Conservation (phyloP, 2,797 vertebrate genomes). For the Enteromius thamalakanensis region DNA sequence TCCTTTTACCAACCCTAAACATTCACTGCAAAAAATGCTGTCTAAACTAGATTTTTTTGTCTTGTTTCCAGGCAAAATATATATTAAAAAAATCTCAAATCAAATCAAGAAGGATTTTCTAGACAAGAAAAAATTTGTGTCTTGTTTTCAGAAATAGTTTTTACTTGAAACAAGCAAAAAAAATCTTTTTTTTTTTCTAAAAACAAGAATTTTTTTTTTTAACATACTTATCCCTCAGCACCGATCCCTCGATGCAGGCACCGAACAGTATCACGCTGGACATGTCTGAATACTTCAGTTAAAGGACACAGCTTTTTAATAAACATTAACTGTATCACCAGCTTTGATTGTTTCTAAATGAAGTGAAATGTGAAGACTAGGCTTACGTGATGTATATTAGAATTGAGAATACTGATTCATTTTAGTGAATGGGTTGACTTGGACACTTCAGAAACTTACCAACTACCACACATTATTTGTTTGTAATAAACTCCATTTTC, state of each 20-base stretch:
- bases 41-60: too few relatives aligned
- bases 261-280: conserved; percentile 89
- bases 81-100: too few relatives aligned
- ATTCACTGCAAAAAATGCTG: too few relatives aligned
- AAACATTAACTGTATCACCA: neutral
- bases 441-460: neutral
- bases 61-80: too few relatives aligned
- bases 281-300: conserved; percentile 82
- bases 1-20: neutral
- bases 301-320: conserved; percentile 60
- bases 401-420: neutral
- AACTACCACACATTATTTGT: neutral
- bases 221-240: conserved; percentile 91
- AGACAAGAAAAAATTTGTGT: too few relatives aligned
- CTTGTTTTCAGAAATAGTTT: too few relatives aligned
- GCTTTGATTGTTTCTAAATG: neutral
- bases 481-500: neutral
- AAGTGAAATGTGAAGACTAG: neutral
- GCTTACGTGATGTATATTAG: neutral
- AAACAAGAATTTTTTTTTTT: neutral
- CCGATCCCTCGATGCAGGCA: conserved; percentile 92
- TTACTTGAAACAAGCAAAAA: too few relatives aligned
- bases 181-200: too few relatives aligned
- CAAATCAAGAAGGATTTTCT: too few relatives aligned
- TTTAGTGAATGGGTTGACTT: neutral